Evolutionary conservation across 1,140 invertebrate genomes (phyloP), one percentile per base, ranked within the genome.

Genomic region (Mesaphorura yosii): DNA sequence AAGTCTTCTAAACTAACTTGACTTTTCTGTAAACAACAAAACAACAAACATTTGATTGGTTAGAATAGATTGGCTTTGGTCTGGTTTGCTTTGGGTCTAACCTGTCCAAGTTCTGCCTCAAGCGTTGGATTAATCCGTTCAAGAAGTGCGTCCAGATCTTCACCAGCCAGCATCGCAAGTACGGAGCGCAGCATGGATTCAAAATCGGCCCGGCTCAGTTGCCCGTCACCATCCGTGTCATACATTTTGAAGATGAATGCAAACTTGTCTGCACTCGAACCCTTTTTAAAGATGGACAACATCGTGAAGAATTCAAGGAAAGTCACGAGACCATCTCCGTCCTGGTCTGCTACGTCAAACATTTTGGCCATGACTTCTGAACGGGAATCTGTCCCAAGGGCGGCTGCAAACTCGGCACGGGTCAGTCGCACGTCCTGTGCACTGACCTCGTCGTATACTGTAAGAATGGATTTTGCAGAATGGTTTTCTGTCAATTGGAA

Each of bases 221-320:
- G 64, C 27, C 76, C 77, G 7, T 63, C 67, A 28, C 68, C 66
- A 55, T 74, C 68, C n/a, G 76, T 68, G 58, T 78, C 75, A 59
- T 78, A 78, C 74, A 79, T 78, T 51, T 78, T 71, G 64, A 79
- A 79, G 62, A 78, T 69, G 1, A 78, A 62, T 55, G 71, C 68
- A 17, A 71, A 69, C 66, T 78, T 78, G n/a, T 76, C 70, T 38
- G 73, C 69, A 7, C 72, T 69, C 44, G 60, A 69, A 15, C 72
- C 75, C 67, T 79, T 76, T 0, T 77, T 69, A 66, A 81, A 78
- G 52, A 80, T 73, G 0, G 78, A 70, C 41, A 81, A 70, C 56
- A 79, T 73, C 64, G 78, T 74, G 15, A 80, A 65, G 64, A 82
- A 79, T 64, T 81, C 78, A 39, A 76, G 64, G 63, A 80, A 80